These are phyloP conservation scores for Caenorhabditis inopinata DNA, from an alignment of 1,140 invertebrate genomes.

Conservation along the genomic window DNA sequence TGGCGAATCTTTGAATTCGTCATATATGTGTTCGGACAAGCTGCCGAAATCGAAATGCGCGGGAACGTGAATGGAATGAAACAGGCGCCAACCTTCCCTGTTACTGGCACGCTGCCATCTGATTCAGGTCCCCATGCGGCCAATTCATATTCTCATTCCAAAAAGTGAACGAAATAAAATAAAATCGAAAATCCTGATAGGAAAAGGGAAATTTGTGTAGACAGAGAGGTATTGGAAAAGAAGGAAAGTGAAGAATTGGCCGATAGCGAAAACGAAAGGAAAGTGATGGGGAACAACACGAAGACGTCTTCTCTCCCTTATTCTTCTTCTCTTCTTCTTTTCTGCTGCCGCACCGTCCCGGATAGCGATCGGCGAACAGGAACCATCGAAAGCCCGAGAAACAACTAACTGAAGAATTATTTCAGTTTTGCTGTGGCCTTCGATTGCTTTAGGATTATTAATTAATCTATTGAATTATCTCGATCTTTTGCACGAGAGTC, in stretches of 20 bases:
- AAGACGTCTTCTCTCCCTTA: neutral
- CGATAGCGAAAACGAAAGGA: neutral
- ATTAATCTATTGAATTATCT: neutral
- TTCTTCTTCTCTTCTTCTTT: neutral
- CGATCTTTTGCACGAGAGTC: neutral
- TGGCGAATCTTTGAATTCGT: too few relatives aligned
- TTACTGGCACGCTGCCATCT: too few relatives aligned
- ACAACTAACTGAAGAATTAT: neutral
- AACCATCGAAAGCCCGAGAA: neutral
- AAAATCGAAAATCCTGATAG: conserved; percentile 24
- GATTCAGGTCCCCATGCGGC: too few relatives aligned
- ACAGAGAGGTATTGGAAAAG: neutral
- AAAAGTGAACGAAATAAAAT: neutral
- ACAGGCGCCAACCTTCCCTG: too few relatives aligned
- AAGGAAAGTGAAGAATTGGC: conserved; percentile 29
- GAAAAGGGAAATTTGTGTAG: conserved; percentile 11
- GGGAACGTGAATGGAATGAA: too few relatives aligned
- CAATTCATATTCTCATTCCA: neutral
- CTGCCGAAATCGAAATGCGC: too few relatives aligned
- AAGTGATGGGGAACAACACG: neutral
- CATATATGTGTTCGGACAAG: too few relatives aligned
- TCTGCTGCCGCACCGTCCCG: neutral
- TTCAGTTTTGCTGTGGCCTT: neutral
- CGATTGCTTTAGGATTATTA: neutral
- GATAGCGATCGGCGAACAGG: neutral